Conservation (phyloP, 1,140 invertebrate genomes). For the Drosophila novamexicana region DNA sequence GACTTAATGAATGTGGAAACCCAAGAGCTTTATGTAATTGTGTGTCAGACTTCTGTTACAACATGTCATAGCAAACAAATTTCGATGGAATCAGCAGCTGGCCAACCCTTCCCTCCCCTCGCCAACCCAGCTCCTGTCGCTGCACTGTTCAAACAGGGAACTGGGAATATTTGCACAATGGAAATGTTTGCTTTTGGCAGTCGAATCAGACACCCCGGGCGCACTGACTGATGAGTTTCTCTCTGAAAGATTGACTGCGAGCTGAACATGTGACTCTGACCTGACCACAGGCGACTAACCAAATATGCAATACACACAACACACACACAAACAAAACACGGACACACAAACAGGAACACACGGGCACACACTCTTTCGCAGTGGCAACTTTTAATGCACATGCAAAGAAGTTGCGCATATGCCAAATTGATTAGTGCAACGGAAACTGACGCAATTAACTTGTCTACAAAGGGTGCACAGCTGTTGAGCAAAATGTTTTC, state of each 20-base stretch:
- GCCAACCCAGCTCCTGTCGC: background rate
- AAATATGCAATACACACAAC: conserved; percentile 11
- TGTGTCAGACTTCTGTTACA: background rate
- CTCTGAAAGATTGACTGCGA: conserved; percentile 11
- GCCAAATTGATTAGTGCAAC: conserved; percentile 50
- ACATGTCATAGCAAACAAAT: background rate
- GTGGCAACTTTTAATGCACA: conserved; percentile 5
- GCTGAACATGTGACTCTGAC: background rate
- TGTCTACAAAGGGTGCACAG: conserved; percentile 15
- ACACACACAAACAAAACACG: background rate
- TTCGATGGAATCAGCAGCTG: background rate
- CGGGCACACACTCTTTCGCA: background rate
- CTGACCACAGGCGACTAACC: conserved; percentile 11
- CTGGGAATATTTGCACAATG: conserved; percentile 24
- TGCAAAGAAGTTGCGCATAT: conserved; percentile 29
- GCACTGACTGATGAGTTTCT: conserved; percentile 32
- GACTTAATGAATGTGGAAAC: no score
- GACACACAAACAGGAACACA: background rate
- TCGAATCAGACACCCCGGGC: conserved; percentile 20
- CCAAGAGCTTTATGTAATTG: no score
- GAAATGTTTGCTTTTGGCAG: conserved; percentile 23
- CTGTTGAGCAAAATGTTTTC: conserved; percentile 29
- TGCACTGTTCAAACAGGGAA: conserved; percentile 18
- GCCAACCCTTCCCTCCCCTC: background rate
- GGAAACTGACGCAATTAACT: conserved; percentile 41